Evolutionary conservation across 2,797 vertebrate species (phyloP), one percentile per base, ranked within the genome.

Genomic region (Microcaecilia unicolor): DNA sequence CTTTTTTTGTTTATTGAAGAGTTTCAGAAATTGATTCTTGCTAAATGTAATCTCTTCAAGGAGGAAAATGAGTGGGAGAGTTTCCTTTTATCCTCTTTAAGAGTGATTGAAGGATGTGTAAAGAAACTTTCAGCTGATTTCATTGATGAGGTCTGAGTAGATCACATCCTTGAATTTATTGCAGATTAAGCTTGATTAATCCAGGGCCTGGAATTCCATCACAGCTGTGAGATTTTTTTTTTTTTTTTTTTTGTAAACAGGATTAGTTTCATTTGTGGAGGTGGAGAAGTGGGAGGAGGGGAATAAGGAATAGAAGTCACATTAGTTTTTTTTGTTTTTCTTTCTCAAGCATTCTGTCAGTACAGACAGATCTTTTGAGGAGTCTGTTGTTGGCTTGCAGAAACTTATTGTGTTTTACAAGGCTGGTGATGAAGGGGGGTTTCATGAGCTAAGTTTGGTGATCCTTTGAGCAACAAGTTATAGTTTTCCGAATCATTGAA

Each of bases 101-200:
- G 45, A 57, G 55, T 51, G 53, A 63, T 53, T 63, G 35, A 68
- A 51, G 65, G 52, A 66, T 62, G 72, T 72, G 62, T 44, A 58
- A 65, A 63, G 44, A 55, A 55, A 44, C 48, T 57, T 48, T 56
- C 41, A 64, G 47, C 28, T 27, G 43, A 58, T 58, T 70, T 63
- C 42, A 55, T 65, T 65, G 55, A 69, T 33, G 37, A 28, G 18
- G 45, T 60, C 64, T 53, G 47, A 60, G 40, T 44, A 70, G 47
- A 73, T 59, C 40, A 52, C 37, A 53, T 61, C 35, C 50, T n/a
- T 66, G 28, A 48, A 63, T 65, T 61, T 61, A 52, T 65, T 64
- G 45, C 35, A 61, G 43, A 55, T 50, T 66, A 55, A 24, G 5
- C 28, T 60, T 20, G 53, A 45, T 41, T 59, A 69, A 57, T 71